Conservation (phyloP, 2,888 invertebrate species). For the Chloroclysta siterata region DNA sequence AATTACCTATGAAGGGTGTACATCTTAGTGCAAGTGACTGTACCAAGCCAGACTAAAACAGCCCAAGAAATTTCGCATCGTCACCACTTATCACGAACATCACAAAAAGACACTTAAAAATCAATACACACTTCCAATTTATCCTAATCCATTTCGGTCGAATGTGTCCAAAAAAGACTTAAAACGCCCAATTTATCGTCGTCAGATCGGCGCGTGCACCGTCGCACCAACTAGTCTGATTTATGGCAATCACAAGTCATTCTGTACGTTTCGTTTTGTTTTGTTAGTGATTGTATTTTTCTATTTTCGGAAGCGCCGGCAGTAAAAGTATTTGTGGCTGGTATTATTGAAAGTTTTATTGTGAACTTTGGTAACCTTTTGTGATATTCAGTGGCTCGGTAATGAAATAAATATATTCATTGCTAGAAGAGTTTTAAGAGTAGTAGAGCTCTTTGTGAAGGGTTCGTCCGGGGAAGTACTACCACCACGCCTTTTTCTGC, state of each 20-base stretch:
- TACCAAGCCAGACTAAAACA: background rate
- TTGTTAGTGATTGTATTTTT: conserved; percentile 7
- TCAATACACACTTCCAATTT: conserved; percentile 12
- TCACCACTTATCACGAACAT: background rate
- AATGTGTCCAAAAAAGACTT: conserved; percentile 25
- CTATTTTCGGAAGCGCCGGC: conserved; percentile 28
- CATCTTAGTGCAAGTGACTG: background rate
- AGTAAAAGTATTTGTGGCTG: conserved; percentile 20
- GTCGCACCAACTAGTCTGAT: conserved; percentile 25
- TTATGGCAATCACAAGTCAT: conserved; percentile 32
- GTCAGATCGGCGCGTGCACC: conserved; percentile 23
- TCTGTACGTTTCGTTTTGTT: conserved; percentile 28
- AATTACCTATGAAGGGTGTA: too few relatives aligned
- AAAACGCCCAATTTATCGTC: conserved; percentile 24
- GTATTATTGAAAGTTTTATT: background rate
- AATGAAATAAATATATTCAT: too few relatives aligned
- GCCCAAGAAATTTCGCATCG: background rate
- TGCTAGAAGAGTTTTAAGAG: too few relatives aligned
- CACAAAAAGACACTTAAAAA: background rate
- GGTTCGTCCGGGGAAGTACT: too few relatives aligned
- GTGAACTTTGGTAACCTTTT: too few relatives aligned
- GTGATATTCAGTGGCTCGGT: too few relatives aligned
- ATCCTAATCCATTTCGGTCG: conserved; percentile 14
- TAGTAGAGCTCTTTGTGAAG: too few relatives aligned
- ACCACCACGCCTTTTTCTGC: too few relatives aligned